Percentiles rank a stretch among this genome's conserved stretches.
phyloP scores from a whole-genome alignment of 2,888 invertebrate species.

The Cosmia pyralina region DNA sequence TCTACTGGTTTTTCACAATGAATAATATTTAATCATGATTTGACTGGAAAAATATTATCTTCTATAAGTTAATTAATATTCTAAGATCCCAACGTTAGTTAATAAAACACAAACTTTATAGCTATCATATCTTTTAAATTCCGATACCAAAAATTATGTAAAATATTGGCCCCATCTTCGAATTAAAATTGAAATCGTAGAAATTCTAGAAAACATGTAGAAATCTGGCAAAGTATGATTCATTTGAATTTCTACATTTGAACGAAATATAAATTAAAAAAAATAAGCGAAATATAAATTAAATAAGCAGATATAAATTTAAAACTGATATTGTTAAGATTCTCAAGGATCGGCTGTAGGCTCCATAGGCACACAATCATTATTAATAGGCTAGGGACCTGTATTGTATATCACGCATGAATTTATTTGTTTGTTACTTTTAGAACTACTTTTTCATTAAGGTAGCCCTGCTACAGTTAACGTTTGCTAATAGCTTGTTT shows the following conservation, averaged over 20 bases:
- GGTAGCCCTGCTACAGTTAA: too few species aligned
- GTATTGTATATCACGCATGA: too few species aligned
- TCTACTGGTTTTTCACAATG: not conserved
- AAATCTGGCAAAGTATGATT: conserved; percentile 6
- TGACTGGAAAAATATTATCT: not conserved
- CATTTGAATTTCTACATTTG: conserved; percentile 14
- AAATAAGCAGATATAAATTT: too few species aligned
- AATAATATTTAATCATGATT: not conserved
- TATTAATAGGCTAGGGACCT: too few species aligned
- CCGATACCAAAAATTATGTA: conserved; percentile 17
- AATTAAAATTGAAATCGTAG: conserved; percentile 12
- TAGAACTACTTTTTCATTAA: too few species aligned
- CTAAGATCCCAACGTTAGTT: not conserved
- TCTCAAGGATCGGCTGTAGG: too few species aligned
- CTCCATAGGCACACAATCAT: too few species aligned
- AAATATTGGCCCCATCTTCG: not conserved
- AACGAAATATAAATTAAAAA: not conserved
- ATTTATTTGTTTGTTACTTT: too few species aligned
- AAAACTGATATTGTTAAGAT: too few species aligned
- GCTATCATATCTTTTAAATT: not conserved
- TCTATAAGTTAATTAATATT: not conserved
- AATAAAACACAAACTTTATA: not conserved
- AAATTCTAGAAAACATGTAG: conserved; percentile 23
- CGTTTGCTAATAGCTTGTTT: too few species aligned
- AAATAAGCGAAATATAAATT: too few species aligned